Conservation (phyloP, 1,140 invertebrate species). For the Yoshiicerus persimilis region DNA sequence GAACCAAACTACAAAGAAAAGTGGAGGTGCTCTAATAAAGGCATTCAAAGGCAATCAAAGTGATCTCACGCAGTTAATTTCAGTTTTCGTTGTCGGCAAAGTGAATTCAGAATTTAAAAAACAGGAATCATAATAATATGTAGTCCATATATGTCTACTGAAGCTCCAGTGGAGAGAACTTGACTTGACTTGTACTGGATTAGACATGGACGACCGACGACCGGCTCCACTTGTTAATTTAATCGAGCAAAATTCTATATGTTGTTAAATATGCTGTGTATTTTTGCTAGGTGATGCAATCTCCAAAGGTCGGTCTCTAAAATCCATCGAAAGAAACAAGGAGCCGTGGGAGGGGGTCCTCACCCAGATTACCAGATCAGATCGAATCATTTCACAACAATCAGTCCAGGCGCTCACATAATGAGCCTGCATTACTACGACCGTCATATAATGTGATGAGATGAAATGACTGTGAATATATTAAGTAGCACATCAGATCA, state of each 20-base stretch:
- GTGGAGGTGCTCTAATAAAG: not conserved
- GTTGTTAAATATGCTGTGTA: not conserved
- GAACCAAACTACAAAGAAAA: not conserved
- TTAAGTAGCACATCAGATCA: not conserved
- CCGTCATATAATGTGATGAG: no score
- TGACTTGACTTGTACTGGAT: not conserved
- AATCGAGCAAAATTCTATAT: not conserved
- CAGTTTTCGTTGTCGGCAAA: not conserved
- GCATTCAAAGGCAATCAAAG: slow-evolving; percentile 5
- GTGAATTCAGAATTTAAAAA: slow-evolving; percentile 19
- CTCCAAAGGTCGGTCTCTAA: not conserved
- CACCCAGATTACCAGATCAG: slow-evolving; percentile 18
- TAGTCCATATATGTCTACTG: not conserved
- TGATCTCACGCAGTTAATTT: slow-evolving; percentile 9
- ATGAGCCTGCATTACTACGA: slow-evolving; percentile 6
- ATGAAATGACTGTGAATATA: slow-evolving; percentile 15
- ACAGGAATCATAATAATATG: slow-evolving; percentile 13
- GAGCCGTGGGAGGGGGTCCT: slow-evolving; percentile 15
- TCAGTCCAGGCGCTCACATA: slow-evolving; percentile 7
- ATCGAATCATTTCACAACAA: slow-evolving; percentile 8
- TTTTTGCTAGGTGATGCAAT: slow-evolving; percentile 22
- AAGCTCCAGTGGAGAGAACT: not conserved
- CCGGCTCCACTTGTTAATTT: slow-evolving; percentile 14
- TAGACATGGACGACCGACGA: not conserved
- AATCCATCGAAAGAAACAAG: not conserved